Evolutionary conservation across 2,888 invertebrate genomes (phyloP).

Genomic region (Autographa gamma): DNA sequence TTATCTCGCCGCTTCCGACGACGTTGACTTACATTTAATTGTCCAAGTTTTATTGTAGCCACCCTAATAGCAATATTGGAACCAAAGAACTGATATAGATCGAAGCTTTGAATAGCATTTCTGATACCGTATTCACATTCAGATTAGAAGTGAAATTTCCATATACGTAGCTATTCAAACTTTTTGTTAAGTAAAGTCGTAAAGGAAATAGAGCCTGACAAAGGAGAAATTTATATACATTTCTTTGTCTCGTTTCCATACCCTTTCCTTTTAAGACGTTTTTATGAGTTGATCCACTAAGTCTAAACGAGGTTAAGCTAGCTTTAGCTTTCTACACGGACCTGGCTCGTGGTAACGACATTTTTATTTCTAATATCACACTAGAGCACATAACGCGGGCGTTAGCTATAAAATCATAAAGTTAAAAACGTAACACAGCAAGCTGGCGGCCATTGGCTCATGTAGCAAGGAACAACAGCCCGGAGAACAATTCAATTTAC

Average conservation of each 20-base stretch:
- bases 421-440: conserved; percentile 74
- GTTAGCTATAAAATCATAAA: conserved; percentile 71
- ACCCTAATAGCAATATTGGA: conserved; percentile 81
- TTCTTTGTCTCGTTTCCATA: neutral
- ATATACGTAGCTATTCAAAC: conserved; percentile 38
- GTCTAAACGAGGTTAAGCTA: conserved; percentile 42
- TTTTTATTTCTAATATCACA: conserved; percentile 57
- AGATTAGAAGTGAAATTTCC: conserved; percentile 46
- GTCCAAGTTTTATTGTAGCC: conserved; percentile 86
- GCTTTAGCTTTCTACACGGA: conserved; percentile 35
- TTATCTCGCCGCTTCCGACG: conserved; percentile 82
- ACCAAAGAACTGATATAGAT: conserved; percentile 73
- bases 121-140: conserved; percentile 62
- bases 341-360: conserved; percentile 38
- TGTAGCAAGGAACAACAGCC: conserved; percentile 77
- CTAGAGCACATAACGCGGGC: conserved; percentile 61
- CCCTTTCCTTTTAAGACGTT: conserved; percentile 6
- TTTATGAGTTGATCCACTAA: conserved; percentile 10
- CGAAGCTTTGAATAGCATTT: conserved; percentile 71
- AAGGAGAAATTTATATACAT: conserved; percentile 34
- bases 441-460: conserved; percentile 68
- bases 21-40: conserved; percentile 86
- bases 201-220: conserved; percentile 46
- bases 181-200: conserved; percentile 46
- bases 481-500: conserved; percentile 87